Base-by-base conservation (phyloP, 2,888 invertebrate species). In the Brenthis hecate region DNA sequence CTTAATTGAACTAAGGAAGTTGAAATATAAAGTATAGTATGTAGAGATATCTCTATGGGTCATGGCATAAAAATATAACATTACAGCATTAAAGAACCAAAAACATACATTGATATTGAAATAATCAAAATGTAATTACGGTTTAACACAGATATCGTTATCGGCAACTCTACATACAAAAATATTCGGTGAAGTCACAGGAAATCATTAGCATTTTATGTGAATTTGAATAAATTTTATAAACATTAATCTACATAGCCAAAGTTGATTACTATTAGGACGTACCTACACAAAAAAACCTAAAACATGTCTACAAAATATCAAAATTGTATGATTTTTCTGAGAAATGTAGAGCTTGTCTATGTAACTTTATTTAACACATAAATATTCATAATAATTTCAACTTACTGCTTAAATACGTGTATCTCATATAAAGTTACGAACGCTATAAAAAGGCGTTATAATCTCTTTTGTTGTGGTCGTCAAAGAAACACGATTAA, bases 191-290 rank as follows among this genome's bases (percentile, higher is more conserved):
- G 28, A 60, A 60, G 60, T 60, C 50, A 60, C 60, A 60, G 60
- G 60, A 60, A 60, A 50, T 60, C 60, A 60, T 60, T 60, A 60
- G 60, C 60, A 60, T 60, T 60, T 60, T 50, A 60, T 60, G 50
- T 32, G 60, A 60, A 60, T 60, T 60, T 28, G 60, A 60, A 60
- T 60, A 50, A 60, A 60, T 60, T 50, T 50, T 32, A 6, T 28
- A 50, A 60, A 50, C 50, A 60, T 50, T 28, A 60, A 28, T 11
- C 28, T 48, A 48, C n/a, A 60, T 60, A n/a, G 50, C 48, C 28
- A n/a, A 60, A 60, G 28, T 60, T 60, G 50, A 60, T 60, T 60
- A 50, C n/a, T 32, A 43, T 11, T 43, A 43, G 11, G 36, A 43
- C 5, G 28, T 28, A 28, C 28, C 28, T 3, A 28, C 28, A 43